Evolutionary conservation across 2,888 invertebrate species (phyloP), one percentile per base, ranked within the genome.

Genomic region (Harpalus rufipes): DNA sequence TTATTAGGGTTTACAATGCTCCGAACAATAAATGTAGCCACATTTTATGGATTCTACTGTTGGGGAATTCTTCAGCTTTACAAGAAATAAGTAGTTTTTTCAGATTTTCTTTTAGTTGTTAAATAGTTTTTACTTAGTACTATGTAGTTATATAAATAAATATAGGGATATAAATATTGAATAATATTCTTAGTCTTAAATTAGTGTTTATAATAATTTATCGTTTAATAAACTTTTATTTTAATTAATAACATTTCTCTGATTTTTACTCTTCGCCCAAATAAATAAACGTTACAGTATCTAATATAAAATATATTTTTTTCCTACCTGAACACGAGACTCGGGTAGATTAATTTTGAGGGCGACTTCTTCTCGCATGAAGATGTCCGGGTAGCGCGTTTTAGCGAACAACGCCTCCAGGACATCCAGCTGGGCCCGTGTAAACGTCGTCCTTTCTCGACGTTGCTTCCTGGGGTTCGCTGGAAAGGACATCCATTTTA

Each of bases 331-430:
- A 14, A 99, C 99, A 92, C 99, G 93, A 41, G 98, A 98, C 92
- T 99, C 99, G 0, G 99, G 99, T 85, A 99, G 92, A 92, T 97
- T 98, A 89, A 99, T 99, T 93, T 99, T 99, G 86, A 98, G 92
- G 0, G 99, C 99, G 86, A 99, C 99, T 92, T 99, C 99, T 90
- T 99, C 99, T 85, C 99, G 92, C 98, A 99, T 98, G 92, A 99
- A 99, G 91, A 99, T 99, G 92, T 99, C 99, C 12, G 99, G 97
- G 92, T 99, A 99, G 89, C 98, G 93, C 18, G 99, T 99, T 92
- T 99, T 99, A 88, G 95, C 95, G 92, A 99, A 99, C 84, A 99
- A 93, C 0, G 96, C 94, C 91, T 99, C 99, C 87, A 99, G 92
- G 25, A 99, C 95, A 91, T 99, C 99, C 87, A 99, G 93, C 90